Base-by-base conservation (phyloP, 1,140 invertebrate genomes). In the Metaphire vulgaris region DNA sequence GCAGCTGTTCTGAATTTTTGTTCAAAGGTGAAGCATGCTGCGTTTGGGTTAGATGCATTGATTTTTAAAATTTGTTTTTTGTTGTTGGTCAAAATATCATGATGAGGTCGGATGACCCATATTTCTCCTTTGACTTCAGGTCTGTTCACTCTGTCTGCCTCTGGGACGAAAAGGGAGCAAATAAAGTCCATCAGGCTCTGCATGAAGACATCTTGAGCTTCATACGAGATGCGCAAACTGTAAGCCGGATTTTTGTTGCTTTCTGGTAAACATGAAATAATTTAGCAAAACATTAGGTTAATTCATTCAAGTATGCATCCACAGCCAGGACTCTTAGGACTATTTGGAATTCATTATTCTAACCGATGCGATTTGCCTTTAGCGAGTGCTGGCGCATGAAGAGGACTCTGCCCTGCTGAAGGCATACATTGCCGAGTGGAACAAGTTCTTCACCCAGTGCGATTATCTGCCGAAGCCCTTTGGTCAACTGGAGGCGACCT, bases 401-500 rank as follows among this genome's bases (percentile, higher is more conserved):
- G 95, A 98, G 83, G 96, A 98, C 82, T 94, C 97, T 85, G 94
- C 96, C 6, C 87, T 98, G 30, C 87, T 99, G 2, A 96, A 96
- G 87, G 93, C 96, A 12, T 99, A 99, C 82, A 98, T 98, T 81
- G 90, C 90, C 12, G 96, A 98, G 87, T 99, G 96, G 96, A 89
- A 93, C 66, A 97, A 97, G 83, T 99, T 98, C 88, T 98, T 98
- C 84, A 95, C 95, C 6, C 96, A 98, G 85, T 98, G 96, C 86
- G 92, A 94, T 85, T 98, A 97, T 88, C 88, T 98, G 80, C 96
- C 96, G 1, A 94, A 95, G 78, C 96, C 96, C 15, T 99, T 99
- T 89, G 90, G 91, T 69, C 94, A 96, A 85, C 87, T 98, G 77
- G 96, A 98, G 88, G 90, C 90, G 77, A 91, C 92, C 74, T 89